Percentiles rank a stretch among this genome's conserved stretches.
These are phyloP conservation scores for Xerus inauris DNA, from an alignment of 2,113 vertebrate species.

Conservation along the genomic window DNA sequence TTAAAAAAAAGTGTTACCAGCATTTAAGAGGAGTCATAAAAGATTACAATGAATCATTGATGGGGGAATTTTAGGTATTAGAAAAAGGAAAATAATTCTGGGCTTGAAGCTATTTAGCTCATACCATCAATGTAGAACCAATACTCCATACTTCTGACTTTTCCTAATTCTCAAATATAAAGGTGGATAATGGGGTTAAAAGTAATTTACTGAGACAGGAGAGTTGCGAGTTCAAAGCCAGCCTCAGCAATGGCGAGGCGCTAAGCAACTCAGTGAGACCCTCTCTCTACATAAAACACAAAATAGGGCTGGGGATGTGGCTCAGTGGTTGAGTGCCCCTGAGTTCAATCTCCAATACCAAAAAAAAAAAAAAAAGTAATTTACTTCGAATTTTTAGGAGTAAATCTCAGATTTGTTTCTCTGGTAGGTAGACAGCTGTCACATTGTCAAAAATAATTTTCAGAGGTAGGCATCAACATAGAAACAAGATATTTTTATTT, in stretches of 20 bases:
- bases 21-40: slow-evolving; percentile 2
- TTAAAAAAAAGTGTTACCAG: neutral
- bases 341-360: too few relatives aligned
- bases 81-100: slow-evolving; percentile 18
- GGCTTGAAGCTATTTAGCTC: slow-evolving; percentile 4
- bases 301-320: too few relatives aligned
- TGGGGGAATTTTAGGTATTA: neutral
- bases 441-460: slow-evolving; percentile 5
- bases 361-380: too few relatives aligned
- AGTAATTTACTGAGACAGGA: neutral
- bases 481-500: slow-evolving; percentile 20
- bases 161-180: slow-evolving; percentile 23
- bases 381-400: slow-evolving; percentile 31
- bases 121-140: neutral
- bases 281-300: too few relatives aligned
- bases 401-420: neutral
- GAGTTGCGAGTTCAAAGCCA: too few relatives aligned
- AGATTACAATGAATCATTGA: neutral
- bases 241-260: too few relatives aligned
- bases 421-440: neutral
- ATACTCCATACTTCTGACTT: slow-evolving; percentile 16
- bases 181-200: neutral
- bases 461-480: neutral
- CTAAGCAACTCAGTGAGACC: too few relatives aligned
- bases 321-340: too few relatives aligned